Percentiles rank a stretch among this genome's conserved stretches.
Evolutionary conservation across 2,888 invertebrate species (phyloP).

Genomic region (Amphiduros pacificus): DNA sequence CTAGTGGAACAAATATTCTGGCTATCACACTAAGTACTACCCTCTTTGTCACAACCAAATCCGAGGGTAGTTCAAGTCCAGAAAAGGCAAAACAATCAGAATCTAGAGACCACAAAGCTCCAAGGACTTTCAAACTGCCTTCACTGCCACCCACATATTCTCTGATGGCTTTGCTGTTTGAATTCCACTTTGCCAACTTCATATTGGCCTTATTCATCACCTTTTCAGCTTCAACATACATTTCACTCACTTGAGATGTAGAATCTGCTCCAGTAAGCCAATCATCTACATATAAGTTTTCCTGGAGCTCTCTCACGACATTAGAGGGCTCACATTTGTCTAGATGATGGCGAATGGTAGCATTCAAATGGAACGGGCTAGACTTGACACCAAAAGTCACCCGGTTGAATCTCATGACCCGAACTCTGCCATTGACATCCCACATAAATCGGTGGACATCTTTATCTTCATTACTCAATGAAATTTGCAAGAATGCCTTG

Average conservation of each 20-base stretch:
- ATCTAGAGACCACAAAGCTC: conserved; percentile 19
- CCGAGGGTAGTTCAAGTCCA: neutral
- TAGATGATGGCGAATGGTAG: conserved; percentile 22
- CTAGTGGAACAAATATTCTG: conserved; percentile 32
- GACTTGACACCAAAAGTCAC: conserved; percentile 15
- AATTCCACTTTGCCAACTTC: conserved; percentile 31
- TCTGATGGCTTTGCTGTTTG: no score
- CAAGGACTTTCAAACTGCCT: conserved; percentile 22
- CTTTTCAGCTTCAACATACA: conserved; percentile 16
- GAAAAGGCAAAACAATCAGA: conserved; percentile 24
- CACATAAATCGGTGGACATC: conserved; percentile 18
- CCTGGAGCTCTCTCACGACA: conserved; percentile 20
- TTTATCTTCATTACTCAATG: neutral
- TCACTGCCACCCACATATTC: no score
- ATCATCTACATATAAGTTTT: conserved; percentile 38
- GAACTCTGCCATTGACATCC: neutral
- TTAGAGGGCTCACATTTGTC: neutral
- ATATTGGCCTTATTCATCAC: conserved; percentile 29
- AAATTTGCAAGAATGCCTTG: conserved; percentile 12
- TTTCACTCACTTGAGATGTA: conserved; percentile 13
- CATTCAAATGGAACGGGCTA: conserved; percentile 23
- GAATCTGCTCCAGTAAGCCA: conserved; percentile 27
- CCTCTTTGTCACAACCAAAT: conserved; percentile 21
- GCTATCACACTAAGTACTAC: conserved; percentile 26
- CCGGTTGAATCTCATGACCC: conserved; percentile 10